Evolutionary conservation across 2,113 vertebrate genomes (phyloP).

Genomic region (Gobio gobio): DNA sequence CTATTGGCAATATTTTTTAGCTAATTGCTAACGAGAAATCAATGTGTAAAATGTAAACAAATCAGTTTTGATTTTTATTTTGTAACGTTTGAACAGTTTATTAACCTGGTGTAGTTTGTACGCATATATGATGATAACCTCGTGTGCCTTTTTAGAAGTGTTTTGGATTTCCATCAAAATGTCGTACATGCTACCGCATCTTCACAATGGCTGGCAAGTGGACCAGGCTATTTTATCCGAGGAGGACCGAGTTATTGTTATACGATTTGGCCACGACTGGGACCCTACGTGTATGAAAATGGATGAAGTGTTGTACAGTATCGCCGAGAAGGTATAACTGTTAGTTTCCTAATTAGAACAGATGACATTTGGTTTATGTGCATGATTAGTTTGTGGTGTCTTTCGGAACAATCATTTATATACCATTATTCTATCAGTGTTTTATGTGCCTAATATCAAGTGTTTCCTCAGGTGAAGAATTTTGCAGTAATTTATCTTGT

Average conservation of each 20-base stretch:
- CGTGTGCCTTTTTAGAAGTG: neutral
- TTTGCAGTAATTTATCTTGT: slow-evolving; percentile 98
- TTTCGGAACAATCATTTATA: neutral
- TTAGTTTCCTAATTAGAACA: no score
- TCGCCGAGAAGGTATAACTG: slow-evolving; percentile 98
- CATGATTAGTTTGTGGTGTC: no score
- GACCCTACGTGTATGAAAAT: slow-evolving; percentile 99
- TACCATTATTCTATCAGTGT: neutral
- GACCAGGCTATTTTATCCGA: slow-evolving; percentile 98
- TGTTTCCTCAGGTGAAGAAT: slow-evolving; percentile 89
- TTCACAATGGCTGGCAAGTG: slow-evolving; percentile 99
- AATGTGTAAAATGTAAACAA: neutral
- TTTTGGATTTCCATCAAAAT: slow-evolving; percentile 69
- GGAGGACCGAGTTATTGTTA: slow-evolving; percentile 94
- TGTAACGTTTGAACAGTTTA: neutral
- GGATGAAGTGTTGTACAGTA: slow-evolving; percentile 97
- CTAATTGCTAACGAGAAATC: neutral
- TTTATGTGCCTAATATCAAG: neutral
- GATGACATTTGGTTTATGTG: neutral
- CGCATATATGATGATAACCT: neutral
- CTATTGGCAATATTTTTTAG: neutral
- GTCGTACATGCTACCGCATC: slow-evolving; percentile 98
- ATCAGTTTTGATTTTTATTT: neutral
- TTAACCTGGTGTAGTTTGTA: neutral
- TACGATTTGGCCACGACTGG: slow-evolving; percentile 97